phyloP scores from a whole-genome alignment of 2,113 vertebrate species.

The Zapornia atra region DNA sequence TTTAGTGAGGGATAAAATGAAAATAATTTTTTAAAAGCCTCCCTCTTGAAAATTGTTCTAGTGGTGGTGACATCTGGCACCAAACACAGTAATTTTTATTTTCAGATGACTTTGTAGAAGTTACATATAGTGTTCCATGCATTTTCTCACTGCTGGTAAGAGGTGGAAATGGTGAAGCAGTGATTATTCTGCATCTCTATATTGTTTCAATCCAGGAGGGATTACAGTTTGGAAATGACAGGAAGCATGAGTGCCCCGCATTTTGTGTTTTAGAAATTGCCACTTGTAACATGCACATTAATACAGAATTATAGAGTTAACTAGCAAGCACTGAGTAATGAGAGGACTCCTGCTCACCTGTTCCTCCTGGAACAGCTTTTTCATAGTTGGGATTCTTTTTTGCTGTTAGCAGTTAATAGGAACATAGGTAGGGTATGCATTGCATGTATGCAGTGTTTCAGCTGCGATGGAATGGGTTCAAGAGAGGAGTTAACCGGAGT shows the following conservation, averaged over 20 bases:
- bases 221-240: not conserved
- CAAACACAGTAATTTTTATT: fast-evolving
- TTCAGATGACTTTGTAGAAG: not conserved
- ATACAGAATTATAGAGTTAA: not conserved
- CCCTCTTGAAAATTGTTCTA: not conserved
- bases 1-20: not conserved
- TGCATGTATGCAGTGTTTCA: not conserved
- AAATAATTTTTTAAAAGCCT: not conserved
- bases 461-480: slow-evolving; percentile 17
- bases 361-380: not conserved
- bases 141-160: not conserved
- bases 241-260: not conserved
- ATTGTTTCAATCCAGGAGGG: not conserved
- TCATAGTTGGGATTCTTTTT: not conserved
- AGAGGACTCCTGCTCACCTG: not conserved
- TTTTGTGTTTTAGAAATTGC: not conserved
- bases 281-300: not conserved
- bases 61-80: not conserved
- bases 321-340: not conserved
- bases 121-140: not conserved
- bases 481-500: slow-evolving; percentile 12
- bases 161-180: not conserved
- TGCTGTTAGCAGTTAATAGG: not conserved
- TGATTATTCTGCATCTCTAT: not conserved
- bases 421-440: fast-evolving